phyloP scores from a whole-genome alignment of 2,797 vertebrate genomes.

The Varecia variegata region DNA sequence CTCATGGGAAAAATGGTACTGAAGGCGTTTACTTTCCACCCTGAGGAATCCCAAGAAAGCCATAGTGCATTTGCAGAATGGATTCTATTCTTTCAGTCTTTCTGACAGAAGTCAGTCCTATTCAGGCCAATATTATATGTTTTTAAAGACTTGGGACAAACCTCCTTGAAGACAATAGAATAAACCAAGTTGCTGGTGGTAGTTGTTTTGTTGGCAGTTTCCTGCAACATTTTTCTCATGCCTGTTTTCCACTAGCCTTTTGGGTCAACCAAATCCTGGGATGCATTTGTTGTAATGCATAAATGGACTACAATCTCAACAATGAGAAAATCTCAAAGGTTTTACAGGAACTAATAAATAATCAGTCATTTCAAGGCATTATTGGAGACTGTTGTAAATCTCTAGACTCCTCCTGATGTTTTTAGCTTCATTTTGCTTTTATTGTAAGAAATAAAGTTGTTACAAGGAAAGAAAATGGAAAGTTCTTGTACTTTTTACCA shows the following conservation, averaged over 20 bases:
- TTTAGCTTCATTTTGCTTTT: background rate
- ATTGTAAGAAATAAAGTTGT: background rate
- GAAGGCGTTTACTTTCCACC: background rate
- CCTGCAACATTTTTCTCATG: background rate
- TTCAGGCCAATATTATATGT: background rate
- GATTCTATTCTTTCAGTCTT: background rate
- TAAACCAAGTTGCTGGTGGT: background rate
- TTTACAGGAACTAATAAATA: background rate
- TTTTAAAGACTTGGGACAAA: background rate
- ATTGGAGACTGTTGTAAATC: background rate
- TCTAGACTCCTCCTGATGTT: background rate
- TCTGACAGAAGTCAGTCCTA: background rate
- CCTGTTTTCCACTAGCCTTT: background rate
- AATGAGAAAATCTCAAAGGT: background rate
- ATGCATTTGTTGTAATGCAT: background rate
- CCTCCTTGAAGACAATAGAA: background rate
- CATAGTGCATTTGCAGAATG: background rate
- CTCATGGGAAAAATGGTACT: background rate
- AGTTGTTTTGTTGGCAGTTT: background rate
- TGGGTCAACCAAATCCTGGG: background rate
- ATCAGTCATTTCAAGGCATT: background rate
- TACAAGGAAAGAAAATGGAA: background rate
- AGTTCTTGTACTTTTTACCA: background rate
- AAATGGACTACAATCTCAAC: background rate
- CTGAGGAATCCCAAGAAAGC: background rate